Percentiles rank a stretch among this genome's conserved stretches.
phyloP scores from a whole-genome alignment of 92 coral and sea anemone species.

The Nematostella vectensis region DNA sequence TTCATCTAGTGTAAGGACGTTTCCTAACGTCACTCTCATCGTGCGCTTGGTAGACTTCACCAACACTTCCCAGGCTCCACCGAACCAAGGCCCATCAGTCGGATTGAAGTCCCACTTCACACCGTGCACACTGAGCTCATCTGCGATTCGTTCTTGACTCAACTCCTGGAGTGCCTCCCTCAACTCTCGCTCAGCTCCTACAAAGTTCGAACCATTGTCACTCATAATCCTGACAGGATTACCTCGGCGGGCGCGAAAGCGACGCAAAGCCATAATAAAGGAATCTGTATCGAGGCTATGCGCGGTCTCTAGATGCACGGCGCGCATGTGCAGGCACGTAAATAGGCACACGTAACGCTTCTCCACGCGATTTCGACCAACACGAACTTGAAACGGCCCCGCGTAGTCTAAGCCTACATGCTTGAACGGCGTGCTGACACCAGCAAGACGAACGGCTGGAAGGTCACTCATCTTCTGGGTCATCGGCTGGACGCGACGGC shows the following conservation, averaged over 20 bases:
- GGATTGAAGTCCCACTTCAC: constrained; percentile 20
- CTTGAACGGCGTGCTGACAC: constrained; percentile 35
- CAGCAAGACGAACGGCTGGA: constrained; percentile 21
- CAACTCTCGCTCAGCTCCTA: constrained; percentile 50
- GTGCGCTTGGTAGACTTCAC: constrained; percentile 14
- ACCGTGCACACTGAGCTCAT: not conserved
- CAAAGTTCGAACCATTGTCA: constrained; percentile 65
- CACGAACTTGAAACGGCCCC: constrained; percentile 30
- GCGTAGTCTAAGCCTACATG: constrained; percentile 36
- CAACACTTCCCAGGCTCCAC: constrained; percentile 43
- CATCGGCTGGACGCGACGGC: constrained; percentile 21
- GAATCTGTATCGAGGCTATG: constrained; percentile 34
- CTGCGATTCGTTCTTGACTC: constrained; percentile 2
- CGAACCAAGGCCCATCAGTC: constrained; percentile 39
- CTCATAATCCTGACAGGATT: constrained; percentile 31
- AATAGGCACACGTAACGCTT: constrained; percentile 40
- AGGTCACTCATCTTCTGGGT: constrained; percentile 46
- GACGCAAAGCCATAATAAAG: constrained; percentile 34
- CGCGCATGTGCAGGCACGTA: constrained; percentile 32
- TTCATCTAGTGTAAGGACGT: constrained; percentile 7
- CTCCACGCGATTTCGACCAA: constrained; percentile 24
- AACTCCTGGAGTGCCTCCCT: constrained; percentile 13
- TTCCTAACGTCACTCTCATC: constrained; percentile 19
- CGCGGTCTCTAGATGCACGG: constrained; percentile 39
- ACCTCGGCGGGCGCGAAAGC: constrained; percentile 44